Evolutionary conservation across 2,888 invertebrate species (phyloP), one percentile per base, ranked within the genome.

Genomic region (Hyalella azteca): DNA sequence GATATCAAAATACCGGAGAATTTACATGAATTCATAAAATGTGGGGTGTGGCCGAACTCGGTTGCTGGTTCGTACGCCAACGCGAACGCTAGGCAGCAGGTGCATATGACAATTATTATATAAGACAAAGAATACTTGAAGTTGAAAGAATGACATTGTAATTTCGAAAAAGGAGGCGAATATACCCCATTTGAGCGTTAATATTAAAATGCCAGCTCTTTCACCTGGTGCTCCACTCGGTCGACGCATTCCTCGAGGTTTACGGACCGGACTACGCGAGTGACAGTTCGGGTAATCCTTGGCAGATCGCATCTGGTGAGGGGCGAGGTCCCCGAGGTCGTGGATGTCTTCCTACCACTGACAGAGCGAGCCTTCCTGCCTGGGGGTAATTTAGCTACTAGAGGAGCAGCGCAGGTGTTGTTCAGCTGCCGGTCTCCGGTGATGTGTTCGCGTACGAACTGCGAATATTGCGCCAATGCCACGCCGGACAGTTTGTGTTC

Each of bases 161-260:
- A n/a, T n/a, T n/a, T n/a, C n/a, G n/a, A n/a, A n/a, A n/a, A n/a
- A n/a, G n/a, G n/a, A n/a, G n/a, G n/a, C n/a, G n/a, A n/a, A n/a
- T n/a, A n/a, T n/a, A n/a, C n/a, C n/a, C n/a, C n/a, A n/a, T n/a
- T n/a, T n/a, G n/a, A n/a, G n/a, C n/a, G n/a, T n/a, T n/a, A n/a
- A n/a, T n/a, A n/a, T n/a, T n/a, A n/a, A n/a, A n/a, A n/a, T 26
- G 15, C 13, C 13, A 26, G 9, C 11, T n/a, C 15, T 9, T 40
- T 73, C 15, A 73, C 73, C 40, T 73, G 73, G n/a, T 13, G 15
- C 41, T 73, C 73, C 9, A 73, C 73, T 15, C 40, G 15, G 19
- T 73, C 22, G n/a, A 3, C 13, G 26, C 73, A 73, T 11, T 73
- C 73, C 13, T 73, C 73, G 22, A 73, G 40, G 41, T 40, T 73